Evolutionary conservation across 1,140 invertebrate species (phyloP).

Genomic region (Drosophila orosa): DNA sequence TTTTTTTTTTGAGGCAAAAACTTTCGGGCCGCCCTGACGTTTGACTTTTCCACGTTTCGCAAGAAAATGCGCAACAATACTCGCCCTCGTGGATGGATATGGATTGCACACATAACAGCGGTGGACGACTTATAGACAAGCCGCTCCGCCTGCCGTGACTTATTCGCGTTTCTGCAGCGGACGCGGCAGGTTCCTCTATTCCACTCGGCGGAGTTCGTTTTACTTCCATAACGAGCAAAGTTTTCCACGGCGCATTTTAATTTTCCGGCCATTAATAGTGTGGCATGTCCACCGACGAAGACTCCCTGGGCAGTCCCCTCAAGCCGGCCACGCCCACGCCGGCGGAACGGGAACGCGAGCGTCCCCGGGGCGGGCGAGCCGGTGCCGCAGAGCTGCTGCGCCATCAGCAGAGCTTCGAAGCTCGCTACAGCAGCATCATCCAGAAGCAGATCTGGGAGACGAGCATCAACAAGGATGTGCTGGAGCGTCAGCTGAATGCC

Average conservation of each 20-base stretch:
- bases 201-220: slow-evolving; percentile 1
- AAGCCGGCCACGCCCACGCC: slow-evolving; percentile 53
- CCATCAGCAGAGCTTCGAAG: slow-evolving; percentile 79
- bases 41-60: slow-evolving; percentile 56
- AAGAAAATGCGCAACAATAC: slow-evolving; percentile 75
- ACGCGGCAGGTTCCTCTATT: slow-evolving; percentile 57
- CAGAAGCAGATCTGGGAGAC: slow-evolving; percentile 80
- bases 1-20: slow-evolving; percentile 54
- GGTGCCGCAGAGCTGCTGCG: slow-evolving; percentile 53
- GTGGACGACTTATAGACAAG: slow-evolving; percentile 28
- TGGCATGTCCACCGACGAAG: slow-evolving; percentile 69
- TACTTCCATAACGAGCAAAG: slow-evolving; percentile 55
- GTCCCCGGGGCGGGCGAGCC: slow-evolving; percentile 24
- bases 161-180: slow-evolving; percentile 70
- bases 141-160: slow-evolving; percentile 65
- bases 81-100: slow-evolving; percentile 14
- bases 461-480: slow-evolving; percentile 75
- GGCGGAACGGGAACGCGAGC: slow-evolving; percentile 26
- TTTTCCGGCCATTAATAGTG: slow-evolving; percentile 72
- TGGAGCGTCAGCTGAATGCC: slow-evolving; percentile 73
- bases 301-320: slow-evolving; percentile 63
- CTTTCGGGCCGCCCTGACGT: slow-evolving; percentile 64
- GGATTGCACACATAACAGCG: slow-evolving; percentile 54
- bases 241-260: slow-evolving; percentile 55
- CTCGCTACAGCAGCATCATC: slow-evolving; percentile 74